Conservation (phyloP, 2,888 invertebrate species). For the Watsonalla cultraria region DNA sequence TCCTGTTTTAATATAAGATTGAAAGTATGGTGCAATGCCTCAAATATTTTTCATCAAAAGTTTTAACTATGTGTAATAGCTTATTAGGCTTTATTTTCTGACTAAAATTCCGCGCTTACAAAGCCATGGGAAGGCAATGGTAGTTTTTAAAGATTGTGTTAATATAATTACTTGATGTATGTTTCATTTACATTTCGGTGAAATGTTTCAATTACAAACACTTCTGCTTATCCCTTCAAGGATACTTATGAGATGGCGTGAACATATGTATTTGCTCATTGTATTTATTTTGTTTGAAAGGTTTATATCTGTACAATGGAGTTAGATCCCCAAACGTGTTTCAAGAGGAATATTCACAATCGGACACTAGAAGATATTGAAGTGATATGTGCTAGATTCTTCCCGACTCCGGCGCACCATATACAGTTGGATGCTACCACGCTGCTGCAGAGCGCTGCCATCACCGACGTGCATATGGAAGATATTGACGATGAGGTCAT, state of each 20-base stretch:
- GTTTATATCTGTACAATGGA: conserved; percentile 95
- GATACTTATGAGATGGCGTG: too few relatives aligned
- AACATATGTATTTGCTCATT: background rate
- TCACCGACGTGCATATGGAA: conserved; percentile 92
- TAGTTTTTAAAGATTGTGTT: background rate
- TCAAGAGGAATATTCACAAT: conserved; percentile 91
- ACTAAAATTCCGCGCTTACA: too few relatives aligned
- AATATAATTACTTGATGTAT: too few relatives aligned
- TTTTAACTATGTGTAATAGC: too few relatives aligned
- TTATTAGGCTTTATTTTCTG: too few relatives aligned
- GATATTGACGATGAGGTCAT: conserved; percentile 76
- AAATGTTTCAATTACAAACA: too few relatives aligned
- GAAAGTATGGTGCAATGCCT: too few relatives aligned
- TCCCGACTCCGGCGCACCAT: conserved; percentile 88
- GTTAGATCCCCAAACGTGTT: conserved; percentile 86
- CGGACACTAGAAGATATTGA: conserved; percentile 88
- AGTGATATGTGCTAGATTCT: conserved; percentile 84
- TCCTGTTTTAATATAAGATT: background rate
- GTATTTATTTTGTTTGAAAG: conserved; percentile 64
- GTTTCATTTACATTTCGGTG: too few relatives aligned
- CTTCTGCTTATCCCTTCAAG: too few relatives aligned
- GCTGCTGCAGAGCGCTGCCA: conserved; percentile 89
- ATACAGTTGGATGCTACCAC: conserved; percentile 89
- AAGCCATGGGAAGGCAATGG: too few relatives aligned
- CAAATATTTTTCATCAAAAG: too few relatives aligned